phyloP scores from a whole-genome alignment of 2,888 invertebrate species.

The Scotopteryx bipunctaria region DNA sequence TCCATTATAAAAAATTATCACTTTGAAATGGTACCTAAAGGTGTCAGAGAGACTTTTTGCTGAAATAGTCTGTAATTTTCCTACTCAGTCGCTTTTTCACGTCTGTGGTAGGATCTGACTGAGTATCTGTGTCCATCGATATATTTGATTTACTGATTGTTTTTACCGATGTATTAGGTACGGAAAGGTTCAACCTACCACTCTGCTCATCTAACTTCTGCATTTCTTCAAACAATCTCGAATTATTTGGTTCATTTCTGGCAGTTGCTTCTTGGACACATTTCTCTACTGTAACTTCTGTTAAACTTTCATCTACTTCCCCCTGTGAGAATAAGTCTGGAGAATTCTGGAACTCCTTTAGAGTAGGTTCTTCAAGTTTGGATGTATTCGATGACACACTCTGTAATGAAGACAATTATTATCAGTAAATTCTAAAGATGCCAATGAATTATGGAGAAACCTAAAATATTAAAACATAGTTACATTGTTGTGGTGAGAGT shows the following conservation, averaged over 20 bases:
- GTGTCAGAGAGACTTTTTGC: constrained; percentile 57
- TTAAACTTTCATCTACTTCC: constrained; percentile 43
- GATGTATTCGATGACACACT: constrained; percentile 37
- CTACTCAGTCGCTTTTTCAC: constrained; percentile 61
- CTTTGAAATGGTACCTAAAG: constrained; percentile 8
- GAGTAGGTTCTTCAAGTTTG: constrained; percentile 5
- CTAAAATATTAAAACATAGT: no score
- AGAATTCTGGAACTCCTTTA: constrained; percentile 10
- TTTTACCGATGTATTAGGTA: constrained; percentile 45
- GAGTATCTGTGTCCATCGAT: constrained; percentile 33
- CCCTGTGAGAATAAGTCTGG: constrained; percentile 66
- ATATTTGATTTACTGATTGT: constrained; percentile 31
- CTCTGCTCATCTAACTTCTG: constrained; percentile 55
- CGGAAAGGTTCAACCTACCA: constrained; percentile 49
- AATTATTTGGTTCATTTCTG: constrained; percentile 29
- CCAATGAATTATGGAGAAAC: no score
- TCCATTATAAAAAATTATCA: constrained; percentile 15
- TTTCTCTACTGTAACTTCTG: constrained; percentile 33
- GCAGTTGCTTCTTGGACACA: constrained; percentile 1
- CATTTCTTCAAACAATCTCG: constrained; percentile 57
- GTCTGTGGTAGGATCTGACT: constrained; percentile 49
- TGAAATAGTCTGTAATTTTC: constrained; percentile 76
- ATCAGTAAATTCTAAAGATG: no score
- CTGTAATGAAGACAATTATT: constrained; percentile 43
- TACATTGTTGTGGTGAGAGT: no score